A percentile compares a stretch with the other conserved stretches of the same genome.
phyloP scores from a whole-genome alignment of 1,140 invertebrate species.

The Meloidogyne exigua region DNA sequence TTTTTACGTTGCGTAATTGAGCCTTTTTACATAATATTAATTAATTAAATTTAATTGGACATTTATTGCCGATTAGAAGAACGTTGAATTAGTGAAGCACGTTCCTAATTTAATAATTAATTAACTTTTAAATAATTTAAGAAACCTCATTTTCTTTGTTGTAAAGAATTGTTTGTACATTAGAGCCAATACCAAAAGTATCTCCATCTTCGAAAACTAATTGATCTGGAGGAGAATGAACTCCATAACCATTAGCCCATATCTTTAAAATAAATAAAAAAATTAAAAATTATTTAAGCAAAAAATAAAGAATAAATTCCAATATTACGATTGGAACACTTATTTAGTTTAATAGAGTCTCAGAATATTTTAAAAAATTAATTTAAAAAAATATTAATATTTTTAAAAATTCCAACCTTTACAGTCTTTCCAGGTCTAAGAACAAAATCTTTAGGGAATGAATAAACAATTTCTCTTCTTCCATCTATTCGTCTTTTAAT shows the following conservation, averaged over 20 bases:
- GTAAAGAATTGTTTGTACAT: conserved; percentile 62
- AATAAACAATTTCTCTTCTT: conserved; percentile 60
- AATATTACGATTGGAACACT: too few relatives aligned
- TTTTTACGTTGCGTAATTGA: not conserved
- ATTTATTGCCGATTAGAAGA: conserved; percentile 28
- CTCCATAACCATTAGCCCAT: conserved; percentile 58
- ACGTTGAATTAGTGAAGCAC: conserved; percentile 60
- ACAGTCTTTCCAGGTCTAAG: conserved; percentile 56
- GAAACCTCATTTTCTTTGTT: conserved; percentile 57
- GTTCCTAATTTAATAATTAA: conserved; percentile 45
- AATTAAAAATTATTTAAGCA: not conserved
- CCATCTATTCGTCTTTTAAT: conserved; percentile 61
- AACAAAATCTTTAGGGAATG: conserved; percentile 60
- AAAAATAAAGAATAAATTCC: not conserved
- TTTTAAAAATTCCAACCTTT: conserved; percentile 42
- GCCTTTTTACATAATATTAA: not conserved
- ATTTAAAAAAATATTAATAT: not conserved
- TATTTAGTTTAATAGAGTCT: too few relatives aligned
- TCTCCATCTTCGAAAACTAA: conserved; percentile 62
- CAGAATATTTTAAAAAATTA: too few relatives aligned
- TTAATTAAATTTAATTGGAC: not conserved
- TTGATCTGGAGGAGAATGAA: conserved; percentile 55
- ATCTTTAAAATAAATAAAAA: conserved; percentile 40
- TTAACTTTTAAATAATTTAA: conserved; percentile 14
- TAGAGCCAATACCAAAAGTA: conserved; percentile 57